Base-by-base conservation (phyloP, 2,888 invertebrate genomes). In the Amphipoea lucens region DNA sequence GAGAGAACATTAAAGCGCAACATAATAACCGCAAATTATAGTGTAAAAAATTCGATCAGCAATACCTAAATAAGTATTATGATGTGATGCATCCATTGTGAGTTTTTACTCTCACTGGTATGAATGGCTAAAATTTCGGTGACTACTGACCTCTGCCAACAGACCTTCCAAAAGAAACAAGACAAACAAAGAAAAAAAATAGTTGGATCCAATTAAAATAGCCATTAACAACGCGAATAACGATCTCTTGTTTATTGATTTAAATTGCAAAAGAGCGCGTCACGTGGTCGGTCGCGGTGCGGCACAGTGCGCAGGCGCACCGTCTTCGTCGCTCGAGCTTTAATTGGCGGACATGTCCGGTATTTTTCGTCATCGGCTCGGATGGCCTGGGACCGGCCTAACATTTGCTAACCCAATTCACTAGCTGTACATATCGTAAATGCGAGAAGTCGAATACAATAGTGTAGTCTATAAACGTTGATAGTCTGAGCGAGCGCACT, bases 181-280 rank as follows among this genome's bases (percentile, higher is more conserved):
- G 48, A 78, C 29, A 42, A 67, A 69, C n/a, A 71, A 77, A 78
- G 45, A 66, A 73, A 85, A 86, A 90, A 90, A 89, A 91, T 87
- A 87, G 74, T 79, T 81, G 66, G 14, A 57, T 84, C 89, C 91
- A 94, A 94, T 94, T 93, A 94, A 92, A 91, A 88, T 87, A 87
- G 76, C 89, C 85, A 92, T 93, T 93, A 93, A 92, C 89, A 88
- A 91, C 85, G 87, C 91, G 89, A 93, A 92, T 94, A 94, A 93
- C 91, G 92, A 94, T 92, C 90, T 92, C 90, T 89, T 87, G 90
- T 91, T 92, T 91, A 92, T 92, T 92, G 91, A 94, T 95, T 95
- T 94, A 93, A 95, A 95, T 95, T 95, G 93, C 93, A 93, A 94
- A 94, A 89, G 84, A 93, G 89, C 88, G 84, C 89, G 91, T 92